These are phyloP conservation scores for Sinopyrophorus schimmeli DNA, from an alignment of 2,888 invertebrate genomes.

Conservation along the genomic window DNA sequence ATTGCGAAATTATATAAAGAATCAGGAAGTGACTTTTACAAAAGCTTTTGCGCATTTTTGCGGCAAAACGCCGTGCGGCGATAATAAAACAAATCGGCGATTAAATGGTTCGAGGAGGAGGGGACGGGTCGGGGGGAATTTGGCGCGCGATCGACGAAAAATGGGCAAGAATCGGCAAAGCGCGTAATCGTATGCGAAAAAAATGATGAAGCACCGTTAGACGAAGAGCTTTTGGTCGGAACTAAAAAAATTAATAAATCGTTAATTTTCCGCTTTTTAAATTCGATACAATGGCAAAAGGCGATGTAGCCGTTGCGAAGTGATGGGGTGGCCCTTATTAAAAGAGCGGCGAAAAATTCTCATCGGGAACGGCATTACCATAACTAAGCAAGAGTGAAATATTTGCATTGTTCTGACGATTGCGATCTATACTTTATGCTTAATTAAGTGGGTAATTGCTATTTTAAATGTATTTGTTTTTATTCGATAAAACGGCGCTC, in stretches of 20 bases:
- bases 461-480: constrained; percentile 41
- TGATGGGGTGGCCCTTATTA: constrained; percentile 34
- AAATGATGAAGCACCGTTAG: constrained; percentile 27
- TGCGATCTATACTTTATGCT: constrained; percentile 46
- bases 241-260: constrained; percentile 44
- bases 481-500: constrained; percentile 9
- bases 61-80: too few relatives aligned
- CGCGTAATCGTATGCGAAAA: constrained; percentile 28
- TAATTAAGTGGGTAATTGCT: constrained; percentile 51
- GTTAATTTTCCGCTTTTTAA: constrained; percentile 50
- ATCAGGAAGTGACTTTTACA: too few relatives aligned
- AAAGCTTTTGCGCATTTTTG: too few relatives aligned
- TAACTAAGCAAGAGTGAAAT: constrained; percentile 53
- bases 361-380: constrained; percentile 44
- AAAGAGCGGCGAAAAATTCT: constrained; percentile 25
- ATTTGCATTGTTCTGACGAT: constrained; percentile 51
- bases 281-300: constrained; percentile 40
- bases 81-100: too few relatives aligned
- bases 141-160: too few relatives aligned
- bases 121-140: too few relatives aligned
- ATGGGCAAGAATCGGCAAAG: too few relatives aligned
- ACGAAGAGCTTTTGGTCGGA: constrained; percentile 29
- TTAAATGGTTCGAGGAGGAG: too few relatives aligned
- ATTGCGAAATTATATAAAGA: too few relatives aligned
- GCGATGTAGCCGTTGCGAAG: constrained; percentile 27